Evolutionary conservation across 2,113 vertebrate genomes (phyloP).

Genomic region (Bufo bufo): DNA sequence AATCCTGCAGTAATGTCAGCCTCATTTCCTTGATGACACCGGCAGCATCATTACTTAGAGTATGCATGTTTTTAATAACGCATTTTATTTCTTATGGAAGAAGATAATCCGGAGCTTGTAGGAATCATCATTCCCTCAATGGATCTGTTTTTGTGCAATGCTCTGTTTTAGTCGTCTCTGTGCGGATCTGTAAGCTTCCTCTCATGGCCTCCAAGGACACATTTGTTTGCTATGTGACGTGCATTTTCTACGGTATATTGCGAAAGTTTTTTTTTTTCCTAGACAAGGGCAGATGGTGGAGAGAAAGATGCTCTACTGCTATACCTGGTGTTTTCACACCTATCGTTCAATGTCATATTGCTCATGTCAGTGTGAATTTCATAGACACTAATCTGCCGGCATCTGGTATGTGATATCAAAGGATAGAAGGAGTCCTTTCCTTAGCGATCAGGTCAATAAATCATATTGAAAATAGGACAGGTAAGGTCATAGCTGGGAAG

Average conservation of each 20-base stretch:
- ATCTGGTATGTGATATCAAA: constrained; percentile 36
- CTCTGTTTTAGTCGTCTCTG: background rate
- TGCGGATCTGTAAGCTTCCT: background rate
- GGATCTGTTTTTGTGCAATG: background rate
- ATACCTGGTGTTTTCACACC: constrained; percentile 36
- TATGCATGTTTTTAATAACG: background rate
- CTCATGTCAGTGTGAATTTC: constrained; percentile 25
- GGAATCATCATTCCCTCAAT: constrained; percentile 7
- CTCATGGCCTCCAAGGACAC: constrained; percentile 25
- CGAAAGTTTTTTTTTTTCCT: background rate
- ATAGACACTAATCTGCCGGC: constrained; percentile 30
- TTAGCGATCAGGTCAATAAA: constrained; percentile 10
- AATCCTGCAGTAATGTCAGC: constrained; percentile 17
- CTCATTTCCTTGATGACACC: constrained; percentile 21
- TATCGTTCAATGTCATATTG: constrained; percentile 48
- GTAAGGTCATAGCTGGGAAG: constrained; percentile 7
- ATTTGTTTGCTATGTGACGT: constrained; percentile 18
- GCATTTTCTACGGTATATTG: constrained; percentile 21
- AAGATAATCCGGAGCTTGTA: background rate
- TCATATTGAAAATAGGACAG: constrained; percentile 27
- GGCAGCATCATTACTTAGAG: background rate
- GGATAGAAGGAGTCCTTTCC: background rate
- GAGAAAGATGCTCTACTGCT: background rate
- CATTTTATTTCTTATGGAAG: background rate
- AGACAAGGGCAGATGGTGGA: constrained; percentile 45